Evolutionary conservation across 2,797 vertebrate genomes (phyloP).

Genomic region (Mus caroli): DNA sequence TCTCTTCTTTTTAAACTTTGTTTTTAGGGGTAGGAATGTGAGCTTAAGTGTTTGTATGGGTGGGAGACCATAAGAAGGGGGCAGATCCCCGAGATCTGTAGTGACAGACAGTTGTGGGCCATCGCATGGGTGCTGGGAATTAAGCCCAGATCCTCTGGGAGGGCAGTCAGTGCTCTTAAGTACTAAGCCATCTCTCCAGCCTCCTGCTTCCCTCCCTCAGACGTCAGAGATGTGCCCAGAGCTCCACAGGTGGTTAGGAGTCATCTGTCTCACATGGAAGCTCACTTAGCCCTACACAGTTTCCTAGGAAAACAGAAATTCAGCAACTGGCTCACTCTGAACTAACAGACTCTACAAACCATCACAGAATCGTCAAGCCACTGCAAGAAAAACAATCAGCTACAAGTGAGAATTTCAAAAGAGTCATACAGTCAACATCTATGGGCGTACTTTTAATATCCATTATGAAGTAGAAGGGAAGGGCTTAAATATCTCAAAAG

Average conservation of each 20-base stretch:
- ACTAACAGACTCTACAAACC: neutral
- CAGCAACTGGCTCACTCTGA: neutral
- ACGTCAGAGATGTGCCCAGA: neutral
- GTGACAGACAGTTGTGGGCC: neutral
- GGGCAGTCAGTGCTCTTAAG: neutral
- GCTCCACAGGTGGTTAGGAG: neutral
- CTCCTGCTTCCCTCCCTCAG: neutral
- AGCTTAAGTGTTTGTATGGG: neutral
- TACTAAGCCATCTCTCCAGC: neutral
- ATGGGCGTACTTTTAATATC: constrained; percentile 14
- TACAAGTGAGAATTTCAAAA: neutral
- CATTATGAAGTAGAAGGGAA: constrained; percentile 11
- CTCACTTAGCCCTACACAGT: neutral
- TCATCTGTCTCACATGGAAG: neutral
- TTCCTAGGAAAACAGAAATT: constrained; percentile 17
- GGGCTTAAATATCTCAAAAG: constrained; percentile 18
- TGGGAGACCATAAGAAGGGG: neutral
- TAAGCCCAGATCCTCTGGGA: neutral
- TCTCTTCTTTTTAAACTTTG: neutral
- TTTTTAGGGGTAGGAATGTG: neutral
- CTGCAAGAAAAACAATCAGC: neutral
- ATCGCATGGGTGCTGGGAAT: neutral
- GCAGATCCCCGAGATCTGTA: neutral
- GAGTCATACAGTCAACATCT: constrained; percentile 3
- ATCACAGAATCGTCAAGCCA: neutral